A percentile compares a stretch with the other conserved stretches of the same genome.
Evolutionary conservation across 2,888 invertebrate species (phyloP).

Genomic region (Synergus gifuensis): DNA sequence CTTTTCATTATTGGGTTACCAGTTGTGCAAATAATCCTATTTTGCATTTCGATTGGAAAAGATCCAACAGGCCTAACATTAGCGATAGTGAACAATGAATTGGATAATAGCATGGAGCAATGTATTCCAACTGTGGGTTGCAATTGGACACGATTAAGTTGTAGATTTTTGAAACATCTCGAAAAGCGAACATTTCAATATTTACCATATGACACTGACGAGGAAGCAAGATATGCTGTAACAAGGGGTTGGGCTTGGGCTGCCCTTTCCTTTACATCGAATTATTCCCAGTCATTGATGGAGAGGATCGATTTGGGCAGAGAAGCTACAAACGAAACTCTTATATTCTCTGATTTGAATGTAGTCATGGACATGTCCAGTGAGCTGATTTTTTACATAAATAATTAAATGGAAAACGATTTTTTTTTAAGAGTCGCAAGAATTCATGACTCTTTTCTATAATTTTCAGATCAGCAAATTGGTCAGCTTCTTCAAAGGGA

Average conservation of each 20-base stretch:
- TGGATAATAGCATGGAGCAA: slow-evolving; percentile 74
- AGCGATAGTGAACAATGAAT: slow-evolving; percentile 90
- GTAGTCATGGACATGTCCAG: slow-evolving; percentile 92
- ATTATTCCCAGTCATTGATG: slow-evolving; percentile 86
- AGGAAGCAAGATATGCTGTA: slow-evolving; percentile 84
- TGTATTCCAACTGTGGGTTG: slow-evolving; percentile 79
- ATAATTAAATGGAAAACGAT: not conserved
- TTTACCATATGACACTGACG: slow-evolving; percentile 81
- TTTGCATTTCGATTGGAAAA: slow-evolving; percentile 93
- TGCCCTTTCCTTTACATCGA: slow-evolving; percentile 85
- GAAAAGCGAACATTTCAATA: slow-evolving; percentile 83
- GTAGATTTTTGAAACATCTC: slow-evolving; percentile 87
- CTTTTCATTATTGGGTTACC: slow-evolving; percentile 92
- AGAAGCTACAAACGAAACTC: slow-evolving; percentile 80
- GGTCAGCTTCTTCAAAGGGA: slow-evolving; percentile 88
- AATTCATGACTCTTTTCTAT: not conserved
- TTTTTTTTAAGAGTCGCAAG: not conserved
- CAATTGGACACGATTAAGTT: slow-evolving; percentile 85
- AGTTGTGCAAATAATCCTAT: slow-evolving; percentile 90
- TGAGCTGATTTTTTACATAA: slow-evolving; percentile 77
- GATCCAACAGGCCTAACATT: slow-evolving; percentile 88
- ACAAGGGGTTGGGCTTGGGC: slow-evolving; percentile 87
- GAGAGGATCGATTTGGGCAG: slow-evolving; percentile 82
- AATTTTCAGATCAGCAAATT: slow-evolving; percentile 90
- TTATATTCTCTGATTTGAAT: slow-evolving; percentile 83